Percentiles rank a stretch among this genome's conserved stretches.
phyloP scores from a whole-genome alignment of 1,140 invertebrate species.

The Eriocheir sinensis region DNA sequence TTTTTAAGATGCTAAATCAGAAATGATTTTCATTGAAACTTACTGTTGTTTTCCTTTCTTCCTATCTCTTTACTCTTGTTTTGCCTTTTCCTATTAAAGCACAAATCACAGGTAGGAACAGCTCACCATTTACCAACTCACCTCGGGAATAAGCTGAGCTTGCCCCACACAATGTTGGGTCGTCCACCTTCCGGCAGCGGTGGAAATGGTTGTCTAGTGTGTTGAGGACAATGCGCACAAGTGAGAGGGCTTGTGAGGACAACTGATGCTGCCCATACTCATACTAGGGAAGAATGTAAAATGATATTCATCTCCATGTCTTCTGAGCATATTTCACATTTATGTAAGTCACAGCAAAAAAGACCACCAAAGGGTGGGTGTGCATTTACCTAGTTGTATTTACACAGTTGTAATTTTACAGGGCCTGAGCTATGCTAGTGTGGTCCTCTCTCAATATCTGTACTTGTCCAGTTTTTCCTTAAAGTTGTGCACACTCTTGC shows the following conservation, averaged over 20 bases:
- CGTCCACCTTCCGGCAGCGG: conserved; percentile 90
- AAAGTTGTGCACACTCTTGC: too few species aligned
- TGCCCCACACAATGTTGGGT: conserved; percentile 88
- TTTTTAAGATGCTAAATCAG: neutral
- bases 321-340: too few species aligned
- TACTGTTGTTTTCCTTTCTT: neutral
- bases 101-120: neutral
- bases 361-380: too few species aligned
- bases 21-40: neutral
- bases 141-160: conserved; percentile 88
- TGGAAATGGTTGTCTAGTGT: conserved; percentile 95
- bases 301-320: too few species aligned
- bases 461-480: too few species aligned
- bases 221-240: conserved; percentile 96
- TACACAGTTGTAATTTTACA: too few species aligned
- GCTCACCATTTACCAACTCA: conserved; percentile 82
- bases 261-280: conserved; percentile 93
- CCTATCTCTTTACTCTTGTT: neutral
- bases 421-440: too few species aligned
- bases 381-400: too few species aligned
- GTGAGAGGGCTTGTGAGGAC: conserved; percentile 89
- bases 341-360: too few species aligned
- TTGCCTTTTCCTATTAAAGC: neutral
- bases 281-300: conserved; percentile 88
- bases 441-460: too few species aligned